Evolutionary conservation across 2,888 invertebrate genomes (phyloP).

Genomic region (Podotricha telesiphe): DNA sequence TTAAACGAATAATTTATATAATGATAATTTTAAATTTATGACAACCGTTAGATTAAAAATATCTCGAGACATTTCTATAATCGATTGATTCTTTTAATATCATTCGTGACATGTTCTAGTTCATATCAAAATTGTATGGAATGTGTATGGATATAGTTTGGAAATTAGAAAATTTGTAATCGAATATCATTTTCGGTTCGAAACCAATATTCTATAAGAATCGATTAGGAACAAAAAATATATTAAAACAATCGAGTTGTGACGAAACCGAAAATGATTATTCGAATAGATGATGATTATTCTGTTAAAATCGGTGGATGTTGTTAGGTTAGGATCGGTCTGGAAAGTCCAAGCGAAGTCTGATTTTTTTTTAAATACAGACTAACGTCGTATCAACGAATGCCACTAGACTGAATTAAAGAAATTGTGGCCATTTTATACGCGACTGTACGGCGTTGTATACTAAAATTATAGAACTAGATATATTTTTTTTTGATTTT

Average conservation of each 20-base stretch:
- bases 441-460: slow-evolving; percentile 24
- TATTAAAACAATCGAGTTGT: slow-evolving; percentile 2
- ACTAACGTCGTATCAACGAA: slow-evolving; percentile 32
- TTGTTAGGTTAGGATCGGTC: slow-evolving; percentile 16
- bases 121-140: slow-evolving; percentile 24
- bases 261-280: background rate
- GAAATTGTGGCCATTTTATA: slow-evolving; percentile 37
- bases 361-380: slow-evolving; percentile 58
- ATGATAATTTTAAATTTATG: background rate
- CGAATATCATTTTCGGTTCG: background rate
- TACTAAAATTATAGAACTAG: slow-evolving; percentile 10
- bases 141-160: background rate
- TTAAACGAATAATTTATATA: slow-evolving; percentile 16
- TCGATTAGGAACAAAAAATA: slow-evolving; percentile 11
- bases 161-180: background rate
- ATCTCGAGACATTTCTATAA: slow-evolving; percentile 10
- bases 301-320: background rate
- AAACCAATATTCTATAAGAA: slow-evolving; percentile 7
- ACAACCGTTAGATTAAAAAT: background rate
- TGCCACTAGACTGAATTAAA: slow-evolving; percentile 49
- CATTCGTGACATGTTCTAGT: slow-evolving; percentile 11
- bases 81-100: slow-evolving; percentile 8
- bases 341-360: slow-evolving; percentile 57
- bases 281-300: background rate
- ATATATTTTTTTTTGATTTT: slow-evolving; percentile 3